Evolutionary conservation across 2,113 vertebrate genomes (phyloP).

Genomic region (Agelaius phoeniceus): DNA sequence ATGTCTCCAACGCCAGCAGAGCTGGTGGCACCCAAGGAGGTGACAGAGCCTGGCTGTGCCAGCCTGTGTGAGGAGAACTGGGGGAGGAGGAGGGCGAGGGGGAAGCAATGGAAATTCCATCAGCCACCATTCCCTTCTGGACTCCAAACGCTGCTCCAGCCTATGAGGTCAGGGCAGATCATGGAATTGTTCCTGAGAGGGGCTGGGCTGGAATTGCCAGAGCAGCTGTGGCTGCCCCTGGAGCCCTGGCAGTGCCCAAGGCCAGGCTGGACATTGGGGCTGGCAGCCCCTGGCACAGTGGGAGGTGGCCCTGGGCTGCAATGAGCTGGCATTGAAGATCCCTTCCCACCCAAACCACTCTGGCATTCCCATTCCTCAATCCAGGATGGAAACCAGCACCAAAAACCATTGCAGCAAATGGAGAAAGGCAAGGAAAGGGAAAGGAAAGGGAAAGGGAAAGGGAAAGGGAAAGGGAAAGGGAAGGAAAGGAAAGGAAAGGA

Average conservation of each 20-base stretch:
- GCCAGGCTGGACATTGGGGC: neutral
- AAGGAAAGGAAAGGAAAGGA: too few species aligned
- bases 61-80: neutral
- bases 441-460: too few species aligned
- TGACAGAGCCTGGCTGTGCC: fast-evolving
- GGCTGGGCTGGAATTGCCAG: neutral
- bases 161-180: fast-evolving
- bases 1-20: neutral
- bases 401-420: too few species aligned
- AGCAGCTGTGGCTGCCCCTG: neutral
- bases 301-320: neutral
- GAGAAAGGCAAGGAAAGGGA: too few species aligned
- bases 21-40: neutral
- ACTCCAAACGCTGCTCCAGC: neutral
- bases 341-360: too few species aligned
- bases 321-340: too few species aligned
- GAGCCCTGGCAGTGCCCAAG: neutral
- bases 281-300: neutral
- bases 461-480: too few species aligned
- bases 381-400: too few species aligned
- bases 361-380: too few species aligned
- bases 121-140: neutral
- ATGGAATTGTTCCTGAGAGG: neutral
- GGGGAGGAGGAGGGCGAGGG: too few species aligned
- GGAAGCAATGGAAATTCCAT: neutral